Evolutionary conservation across 2,888 invertebrate species (phyloP).

Genomic region (Glaucopsyche alexis): DNA sequence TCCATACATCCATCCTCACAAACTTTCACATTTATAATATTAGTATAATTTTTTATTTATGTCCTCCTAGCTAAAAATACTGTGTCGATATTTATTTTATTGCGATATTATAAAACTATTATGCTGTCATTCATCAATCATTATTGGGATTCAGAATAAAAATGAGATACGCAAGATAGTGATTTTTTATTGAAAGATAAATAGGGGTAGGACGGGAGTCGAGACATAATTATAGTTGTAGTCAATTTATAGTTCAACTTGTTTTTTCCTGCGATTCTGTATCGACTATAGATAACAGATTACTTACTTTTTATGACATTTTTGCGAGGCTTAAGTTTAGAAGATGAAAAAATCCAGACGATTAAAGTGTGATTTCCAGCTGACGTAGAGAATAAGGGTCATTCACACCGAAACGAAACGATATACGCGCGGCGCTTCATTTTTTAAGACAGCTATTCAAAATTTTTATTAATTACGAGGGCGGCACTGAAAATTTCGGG

Average conservation of each 20-base stretch:
- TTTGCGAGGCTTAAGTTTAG: not conserved
- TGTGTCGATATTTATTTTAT: not conserved
- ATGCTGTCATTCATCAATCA: constrained; percentile 10
- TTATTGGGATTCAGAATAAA: constrained; percentile 9
- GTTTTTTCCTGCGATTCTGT: not conserved
- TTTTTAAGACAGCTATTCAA: too few relatives aligned
- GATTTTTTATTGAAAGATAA: constrained; percentile 19
- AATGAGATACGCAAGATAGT: not conserved
- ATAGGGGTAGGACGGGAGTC: constrained; percentile 32
- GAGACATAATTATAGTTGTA: constrained; percentile 1
- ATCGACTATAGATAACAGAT: not conserved
- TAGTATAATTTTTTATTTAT: too few relatives aligned
- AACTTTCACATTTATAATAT: too few relatives aligned
- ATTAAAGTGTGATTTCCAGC: too few relatives aligned
- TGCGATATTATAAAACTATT: constrained; percentile 3
- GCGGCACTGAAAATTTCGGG: too few relatives aligned
- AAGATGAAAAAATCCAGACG: too few relatives aligned
- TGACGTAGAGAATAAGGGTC: too few relatives aligned
- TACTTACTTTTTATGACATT: not conserved
- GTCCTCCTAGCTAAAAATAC: too few relatives aligned
- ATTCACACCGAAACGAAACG: too few relatives aligned
- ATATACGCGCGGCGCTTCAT: too few relatives aligned
- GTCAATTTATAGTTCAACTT: constrained; percentile 5
- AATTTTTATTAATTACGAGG: too few relatives aligned
- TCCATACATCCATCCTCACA: too few relatives aligned